Evolutionary conservation across 1,140 invertebrate genomes (phyloP).

Genomic region (Drosophila subobscura): DNA sequence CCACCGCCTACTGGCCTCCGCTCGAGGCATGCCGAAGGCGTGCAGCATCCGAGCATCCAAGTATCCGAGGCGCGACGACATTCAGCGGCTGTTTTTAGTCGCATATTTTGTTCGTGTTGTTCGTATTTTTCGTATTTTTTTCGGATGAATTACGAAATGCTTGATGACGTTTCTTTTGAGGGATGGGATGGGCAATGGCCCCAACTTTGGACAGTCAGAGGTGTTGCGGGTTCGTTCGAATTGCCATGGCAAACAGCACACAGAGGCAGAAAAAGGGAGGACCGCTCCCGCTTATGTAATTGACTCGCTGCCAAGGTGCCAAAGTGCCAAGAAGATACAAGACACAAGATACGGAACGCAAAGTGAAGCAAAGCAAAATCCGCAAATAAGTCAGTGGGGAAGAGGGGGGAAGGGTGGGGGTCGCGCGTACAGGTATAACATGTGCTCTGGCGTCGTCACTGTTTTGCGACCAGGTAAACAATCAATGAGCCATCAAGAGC

Average conservation of each 20-base stretch:
- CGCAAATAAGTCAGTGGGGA: slow-evolving; percentile 48
- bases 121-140: slow-evolving; percentile 52
- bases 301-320: slow-evolving; percentile 9
- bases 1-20: slow-evolving; percentile 18
- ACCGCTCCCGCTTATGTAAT: slow-evolving; percentile 54
- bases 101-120: slow-evolving; percentile 2
- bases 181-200: slow-evolving; percentile 44
- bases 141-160: slow-evolving; percentile 72
- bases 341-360: slow-evolving; percentile 36
- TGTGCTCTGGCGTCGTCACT: slow-evolving; percentile 32
- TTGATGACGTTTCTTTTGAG: slow-evolving; percentile 49
- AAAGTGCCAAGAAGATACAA: slow-evolving; percentile 48
- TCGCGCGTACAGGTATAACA: slow-evolving; percentile 15
- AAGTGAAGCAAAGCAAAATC: slow-evolving; percentile 62
- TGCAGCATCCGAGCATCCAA: slow-evolving; percentile 26
- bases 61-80: slow-evolving; percentile 11
- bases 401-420: background rate
- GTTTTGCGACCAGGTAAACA: slow-evolving; percentile 59
- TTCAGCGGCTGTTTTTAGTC: slow-evolving; percentile 34
- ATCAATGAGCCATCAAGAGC: slow-evolving; percentile 52
- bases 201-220: slow-evolving; percentile 12
- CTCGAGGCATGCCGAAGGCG: slow-evolving; percentile 5
- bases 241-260: slow-evolving; percentile 62
- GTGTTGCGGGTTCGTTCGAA: slow-evolving; percentile 49
- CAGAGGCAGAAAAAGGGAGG: slow-evolving; percentile 27